Evolutionary conservation across 2,113 vertebrate species (phyloP).

Genomic region (Desmodus rotundus): DNA sequence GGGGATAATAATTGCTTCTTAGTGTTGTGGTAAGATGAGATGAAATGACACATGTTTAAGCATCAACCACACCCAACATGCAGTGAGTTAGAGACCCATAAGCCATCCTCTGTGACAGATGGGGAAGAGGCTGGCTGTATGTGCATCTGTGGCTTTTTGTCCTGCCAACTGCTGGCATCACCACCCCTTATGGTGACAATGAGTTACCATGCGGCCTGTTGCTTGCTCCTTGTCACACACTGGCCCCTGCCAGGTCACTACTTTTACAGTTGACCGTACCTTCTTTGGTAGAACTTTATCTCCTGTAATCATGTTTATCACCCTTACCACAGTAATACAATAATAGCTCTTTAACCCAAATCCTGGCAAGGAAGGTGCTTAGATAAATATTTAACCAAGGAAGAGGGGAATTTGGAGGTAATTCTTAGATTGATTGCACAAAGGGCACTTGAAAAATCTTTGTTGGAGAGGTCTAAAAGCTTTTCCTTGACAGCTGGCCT

Average conservation of each 20-base stretch:
- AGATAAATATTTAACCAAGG: conserved; percentile 49
- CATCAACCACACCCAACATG: too few relatives aligned
- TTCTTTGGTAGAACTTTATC: not conserved
- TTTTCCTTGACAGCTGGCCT: not conserved
- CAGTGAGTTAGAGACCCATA: not conserved
- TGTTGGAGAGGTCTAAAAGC: not conserved
- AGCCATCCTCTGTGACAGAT: not conserved
- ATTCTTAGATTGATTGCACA: not conserved
- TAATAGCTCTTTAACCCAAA: not conserved
- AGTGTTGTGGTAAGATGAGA: not conserved
- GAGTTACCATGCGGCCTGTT: too few relatives aligned
- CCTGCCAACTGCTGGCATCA: not conserved
- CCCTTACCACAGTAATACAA: not conserved
- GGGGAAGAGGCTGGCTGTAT: not conserved
- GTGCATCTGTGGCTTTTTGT: not conserved
- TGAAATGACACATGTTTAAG: not conserved
- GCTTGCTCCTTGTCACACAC: not conserved
- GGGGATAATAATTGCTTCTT: not conserved
- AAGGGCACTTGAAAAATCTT: not conserved
- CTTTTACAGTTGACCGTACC: not conserved
- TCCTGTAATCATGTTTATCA: not conserved
- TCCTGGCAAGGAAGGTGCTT: not conserved
- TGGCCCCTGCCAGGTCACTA: not conserved
- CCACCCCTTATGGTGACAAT: not conserved
- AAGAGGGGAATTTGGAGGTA: not conserved